These are phyloP conservation scores for Ochropacha duplaris DNA, from an alignment of 2,888 invertebrate species.

Conservation along the genomic window DNA sequence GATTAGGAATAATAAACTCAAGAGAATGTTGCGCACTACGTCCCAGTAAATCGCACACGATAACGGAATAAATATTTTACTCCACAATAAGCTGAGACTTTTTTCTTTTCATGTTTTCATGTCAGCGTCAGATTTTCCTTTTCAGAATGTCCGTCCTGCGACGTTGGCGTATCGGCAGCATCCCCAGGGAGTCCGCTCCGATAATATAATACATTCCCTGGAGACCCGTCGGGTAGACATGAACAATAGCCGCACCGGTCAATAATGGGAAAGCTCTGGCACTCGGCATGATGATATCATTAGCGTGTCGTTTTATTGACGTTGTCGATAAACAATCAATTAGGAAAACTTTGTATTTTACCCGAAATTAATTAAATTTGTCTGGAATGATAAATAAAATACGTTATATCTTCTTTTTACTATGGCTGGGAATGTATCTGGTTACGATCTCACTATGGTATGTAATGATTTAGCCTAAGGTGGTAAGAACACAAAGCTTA, in stretches of 20 bases:
- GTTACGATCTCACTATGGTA: too few species aligned
- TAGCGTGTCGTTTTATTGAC: slow-evolving; percentile 15
- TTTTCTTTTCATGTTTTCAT: slow-evolving; percentile 11
- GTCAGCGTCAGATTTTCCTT: slow-evolving; percentile 20
- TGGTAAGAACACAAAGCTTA: too few species aligned
- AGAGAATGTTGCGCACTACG: neutral
- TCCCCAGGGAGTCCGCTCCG: slow-evolving; percentile 21
- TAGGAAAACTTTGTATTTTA: neutral
- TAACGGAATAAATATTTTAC: neutral
- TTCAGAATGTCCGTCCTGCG: slow-evolving; percentile 31
- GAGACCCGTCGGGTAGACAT: slow-evolving; percentile 14
- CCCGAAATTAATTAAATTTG: neutral
- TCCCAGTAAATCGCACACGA: neutral
- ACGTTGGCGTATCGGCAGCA: slow-evolving; percentile 21
- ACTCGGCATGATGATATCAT: slow-evolving; percentile 23
- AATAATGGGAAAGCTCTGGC: slow-evolving; percentile 20
- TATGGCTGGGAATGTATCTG: too few species aligned
- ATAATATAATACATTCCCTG: slow-evolving; percentile 28
- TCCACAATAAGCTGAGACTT: neutral
- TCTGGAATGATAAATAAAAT: neutral
- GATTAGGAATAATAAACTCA: neutral
- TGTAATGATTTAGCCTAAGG: too few species aligned
- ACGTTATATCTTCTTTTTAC: neutral
- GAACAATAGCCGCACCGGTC: slow-evolving; percentile 27
- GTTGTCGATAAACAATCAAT: slow-evolving; percentile 4